Conservation (phyloP, 2,797 vertebrate species). For the Gymnoscopelus microlampas region DNA sequence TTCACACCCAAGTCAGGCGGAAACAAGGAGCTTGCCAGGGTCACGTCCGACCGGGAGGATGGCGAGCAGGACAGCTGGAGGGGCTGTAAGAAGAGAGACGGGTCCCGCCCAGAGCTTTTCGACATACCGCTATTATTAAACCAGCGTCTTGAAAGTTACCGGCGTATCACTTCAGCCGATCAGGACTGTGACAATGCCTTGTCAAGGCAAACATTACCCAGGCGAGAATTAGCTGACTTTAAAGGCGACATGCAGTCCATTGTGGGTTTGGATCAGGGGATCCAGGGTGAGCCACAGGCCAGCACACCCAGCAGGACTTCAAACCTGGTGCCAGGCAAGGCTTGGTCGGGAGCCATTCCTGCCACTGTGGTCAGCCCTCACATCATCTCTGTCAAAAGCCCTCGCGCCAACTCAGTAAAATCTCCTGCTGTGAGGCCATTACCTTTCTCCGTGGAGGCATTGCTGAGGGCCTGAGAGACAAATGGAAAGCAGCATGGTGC, state of each 20-base stretch:
- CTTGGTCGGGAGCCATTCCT: slow-evolving; percentile 50
- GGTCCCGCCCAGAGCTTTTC: slow-evolving; percentile 32
- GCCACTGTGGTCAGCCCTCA: slow-evolving; percentile 38
- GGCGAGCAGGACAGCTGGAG: slow-evolving; percentile 48
- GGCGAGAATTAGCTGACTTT: slow-evolving; percentile 35
- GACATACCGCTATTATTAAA: slow-evolving; percentile 27
- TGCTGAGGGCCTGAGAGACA: slow-evolving; percentile 78
- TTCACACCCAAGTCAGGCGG: slow-evolving; percentile 22
- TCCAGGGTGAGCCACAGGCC: slow-evolving; percentile 32
- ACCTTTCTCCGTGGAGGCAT: slow-evolving; percentile 80
- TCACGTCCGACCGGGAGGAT: slow-evolving; percentile 17
- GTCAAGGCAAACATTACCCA: slow-evolving; percentile 24
- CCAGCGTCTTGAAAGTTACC: slow-evolving; percentile 42
- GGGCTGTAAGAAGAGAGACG: slow-evolving; percentile 40
- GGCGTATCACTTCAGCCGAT: slow-evolving; percentile 16
- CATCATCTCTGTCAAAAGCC: slow-evolving; percentile 59
- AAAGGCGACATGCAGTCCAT: slow-evolving; percentile 34
- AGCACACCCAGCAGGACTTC: slow-evolving; percentile 58
- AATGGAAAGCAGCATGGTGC: slow-evolving; percentile 27
- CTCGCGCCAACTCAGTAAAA: slow-evolving; percentile 61
- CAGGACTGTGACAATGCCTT: slow-evolving; percentile 41
- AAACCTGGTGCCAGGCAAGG: slow-evolving; percentile 50
- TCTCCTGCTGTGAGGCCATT: slow-evolving; percentile 66
- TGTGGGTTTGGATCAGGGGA: slow-evolving; percentile 47
- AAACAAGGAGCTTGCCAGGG: slow-evolving; percentile 27